A percentile compares a stretch with the other conserved stretches of the same genome.
Evolutionary conservation across 2,888 invertebrate genomes (phyloP).

Genomic region (Nudaria mundana): DNA sequence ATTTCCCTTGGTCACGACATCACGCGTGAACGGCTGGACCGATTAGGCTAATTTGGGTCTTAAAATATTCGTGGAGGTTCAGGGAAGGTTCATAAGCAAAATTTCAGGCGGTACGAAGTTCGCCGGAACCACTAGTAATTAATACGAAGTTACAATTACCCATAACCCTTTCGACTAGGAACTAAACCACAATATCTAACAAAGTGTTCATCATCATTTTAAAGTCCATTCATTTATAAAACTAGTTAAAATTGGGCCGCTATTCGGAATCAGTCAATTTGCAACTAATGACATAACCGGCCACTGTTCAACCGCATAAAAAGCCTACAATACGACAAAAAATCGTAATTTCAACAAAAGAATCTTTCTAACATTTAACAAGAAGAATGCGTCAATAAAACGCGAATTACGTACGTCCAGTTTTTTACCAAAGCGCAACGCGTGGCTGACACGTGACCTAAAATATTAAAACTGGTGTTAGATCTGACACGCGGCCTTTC

Average conservation of each 20-base stretch:
- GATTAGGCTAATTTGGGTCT: too few species aligned
- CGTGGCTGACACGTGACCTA: slow-evolving; percentile 68
- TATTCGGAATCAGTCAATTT: slow-evolving; percentile 56
- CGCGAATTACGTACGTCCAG: slow-evolving; percentile 71
- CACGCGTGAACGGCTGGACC: too few species aligned
- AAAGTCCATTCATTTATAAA: slow-evolving; percentile 13
- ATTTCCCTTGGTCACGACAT: too few species aligned
- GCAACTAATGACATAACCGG: slow-evolving; percentile 59
- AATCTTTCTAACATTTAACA: slow-evolving; percentile 66
- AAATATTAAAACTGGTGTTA: slow-evolving; percentile 81
- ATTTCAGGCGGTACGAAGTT: too few species aligned
- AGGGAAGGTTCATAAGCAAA: too few species aligned
- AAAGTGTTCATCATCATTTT: too few species aligned
- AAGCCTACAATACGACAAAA: slow-evolving; percentile 32
- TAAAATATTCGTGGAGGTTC: too few species aligned
- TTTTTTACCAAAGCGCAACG: slow-evolving; percentile 75
- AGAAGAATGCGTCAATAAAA: slow-evolving; percentile 77
- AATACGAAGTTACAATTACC: too few species aligned
- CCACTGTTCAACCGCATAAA: slow-evolving; percentile 57
- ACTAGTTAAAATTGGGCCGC: slow-evolving; percentile 25
- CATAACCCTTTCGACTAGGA: too few species aligned
- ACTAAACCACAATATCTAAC: too few species aligned
- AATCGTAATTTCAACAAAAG: slow-evolving; percentile 34
- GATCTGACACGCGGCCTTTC: slow-evolving; percentile 79
- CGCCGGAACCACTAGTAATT: too few species aligned